Conservation (phyloP, 2,113 vertebrate species). For the cattle (Bos taurus) region ARS-UCD2.0 NC_037348.1:26823501-26824000, state of each 20-base stretch:
- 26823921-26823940: too few species aligned
- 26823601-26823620: constrained; percentile 97
- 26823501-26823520: background rate
- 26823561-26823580: constrained; percentile 97
- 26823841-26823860: background rate
- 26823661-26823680: constrained; percentile 47
- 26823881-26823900: background rate
- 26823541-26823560: constrained; percentile 70
- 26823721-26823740: constrained; percentile 44
- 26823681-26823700: constrained; percentile 27
- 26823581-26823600: constrained; percentile 97
- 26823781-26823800: background rate
- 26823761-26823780: constrained; percentile 75
- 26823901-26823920: background rate
- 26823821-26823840: background rate
- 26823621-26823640: constrained; percentile 78
- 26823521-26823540: too few species aligned
- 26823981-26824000: background rate
- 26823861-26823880: background rate
- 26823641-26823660: constrained; percentile 12
- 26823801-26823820: background rate
- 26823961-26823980: background rate
- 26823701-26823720: constrained; percentile 44
- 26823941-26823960: background rate
- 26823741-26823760: background rate